Evolutionary conservation across 1,140 invertebrate species (phyloP).

Genomic region (Hypsibius dujardini): DNA sequence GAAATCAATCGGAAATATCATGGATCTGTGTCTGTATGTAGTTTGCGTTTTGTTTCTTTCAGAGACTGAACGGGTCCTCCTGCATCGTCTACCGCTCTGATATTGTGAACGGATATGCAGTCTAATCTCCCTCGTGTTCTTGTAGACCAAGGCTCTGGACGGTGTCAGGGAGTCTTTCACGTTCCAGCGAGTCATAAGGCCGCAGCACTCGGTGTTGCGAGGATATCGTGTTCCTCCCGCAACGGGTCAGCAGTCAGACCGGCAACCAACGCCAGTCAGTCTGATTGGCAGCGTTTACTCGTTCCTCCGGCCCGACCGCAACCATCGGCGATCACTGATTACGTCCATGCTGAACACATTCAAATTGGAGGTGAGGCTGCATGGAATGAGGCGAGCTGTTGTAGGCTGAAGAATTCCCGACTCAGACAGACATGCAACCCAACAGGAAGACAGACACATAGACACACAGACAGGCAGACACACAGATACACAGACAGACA

Average conservation of each 20-base stretch:
- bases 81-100: background rate
- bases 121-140: constrained; percentile 21
- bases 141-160: constrained; percentile 35
- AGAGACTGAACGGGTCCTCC: background rate
- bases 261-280: constrained; percentile 58
- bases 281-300: constrained; percentile 89
- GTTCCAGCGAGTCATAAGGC: constrained; percentile 41
- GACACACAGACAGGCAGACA: too few species aligned
- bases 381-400: background rate
- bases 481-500: too few species aligned
- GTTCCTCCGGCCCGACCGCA: constrained; percentile 68
- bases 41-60: background rate
- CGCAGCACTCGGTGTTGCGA: constrained; percentile 46
- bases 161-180: constrained; percentile 36
- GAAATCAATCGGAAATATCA: constrained; percentile 99
- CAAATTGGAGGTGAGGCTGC: constrained; percentile 21
- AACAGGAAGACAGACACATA: too few species aligned
- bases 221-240: constrained; percentile 5
- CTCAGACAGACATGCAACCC: background rate
- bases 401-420: background rate
- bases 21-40: constrained; percentile 63
- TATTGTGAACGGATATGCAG: background rate
- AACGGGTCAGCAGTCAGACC: constrained; percentile 34
- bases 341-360: constrained; percentile 83
- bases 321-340: constrained; percentile 77